Percentiles rank a stretch among this genome's conserved stretches.
Conservation (phyloP, 1,140 invertebrate species). For the Macrosteles quadrilineatus region DNA sequence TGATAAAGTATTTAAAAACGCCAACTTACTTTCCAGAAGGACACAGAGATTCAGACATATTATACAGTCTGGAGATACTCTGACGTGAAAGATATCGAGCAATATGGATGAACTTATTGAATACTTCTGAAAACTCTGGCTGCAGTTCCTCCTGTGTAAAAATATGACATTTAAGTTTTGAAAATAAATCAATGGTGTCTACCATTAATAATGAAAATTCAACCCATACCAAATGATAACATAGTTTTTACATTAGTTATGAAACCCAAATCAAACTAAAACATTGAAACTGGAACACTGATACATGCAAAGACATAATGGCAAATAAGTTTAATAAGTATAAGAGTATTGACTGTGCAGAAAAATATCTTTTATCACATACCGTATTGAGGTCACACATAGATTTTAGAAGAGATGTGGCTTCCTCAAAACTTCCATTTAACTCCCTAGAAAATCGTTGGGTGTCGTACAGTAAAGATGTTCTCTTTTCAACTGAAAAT, state of each 20-base stretch:
- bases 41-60: slow-evolving; percentile 59
- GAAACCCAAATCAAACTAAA: too few relatives aligned
- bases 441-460: slow-evolving; percentile 59
- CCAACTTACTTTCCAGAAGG: slow-evolving; percentile 65
- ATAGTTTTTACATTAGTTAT: too few relatives aligned
- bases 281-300: too few relatives aligned
- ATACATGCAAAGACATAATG: too few relatives aligned
- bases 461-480: slow-evolving; percentile 69
- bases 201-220: too few relatives aligned
- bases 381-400: slow-evolving; percentile 57
- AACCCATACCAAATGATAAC: too few relatives aligned
- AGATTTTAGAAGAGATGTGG: slow-evolving; percentile 65
- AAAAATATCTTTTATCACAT: too few relatives aligned
- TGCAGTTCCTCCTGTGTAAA: slow-evolving; percentile 57
- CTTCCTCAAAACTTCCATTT: slow-evolving; percentile 64
- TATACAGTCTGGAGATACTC: slow-evolving; percentile 56
- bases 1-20: too few relatives aligned
- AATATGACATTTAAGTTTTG: too few relatives aligned
- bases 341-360: too few relatives aligned
- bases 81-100: slow-evolving; percentile 59
- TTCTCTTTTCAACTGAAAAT: slow-evolving; percentile 53
- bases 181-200: too few relatives aligned
- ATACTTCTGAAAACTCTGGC: slow-evolving; percentile 61
- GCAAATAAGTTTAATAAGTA: too few relatives aligned
- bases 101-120: slow-evolving; percentile 63